Evolutionary conservation across 2,797 vertebrate species (phyloP), one percentile per base, ranked within the genome.

Genomic region (Euphonia xanthogaster): DNA sequence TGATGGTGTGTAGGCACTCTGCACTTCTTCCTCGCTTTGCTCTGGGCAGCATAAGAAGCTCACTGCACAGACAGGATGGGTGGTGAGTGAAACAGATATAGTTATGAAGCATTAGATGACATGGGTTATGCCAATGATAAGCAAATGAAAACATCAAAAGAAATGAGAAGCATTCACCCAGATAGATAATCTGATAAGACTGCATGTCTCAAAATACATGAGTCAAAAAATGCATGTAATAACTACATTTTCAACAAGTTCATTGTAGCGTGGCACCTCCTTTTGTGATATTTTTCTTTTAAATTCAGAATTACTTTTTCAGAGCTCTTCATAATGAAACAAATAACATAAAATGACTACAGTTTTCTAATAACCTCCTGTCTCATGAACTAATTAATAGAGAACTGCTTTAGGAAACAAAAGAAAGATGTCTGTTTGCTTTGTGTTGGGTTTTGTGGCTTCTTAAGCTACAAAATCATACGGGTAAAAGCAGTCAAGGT

Each of bases 1-100:
- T 99, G 99, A 99, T 99, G 91, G 99, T 99, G 98, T 99, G 99
- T 97, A 99, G 99, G 98, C 99, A 99, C 98, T 99, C 99, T 97
- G 99, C 99, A 99, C 99, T 99, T 98, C 99, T 99, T 97, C 99
- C 99, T 97, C 99, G 99, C 98, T 99, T 99, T 98, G 99, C 99
- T 98, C 99, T 99, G 98, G 99, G 99, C 98, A 99, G 98, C 98
- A 99, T 99, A 98, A 99, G 99, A 99, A 99, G 98, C 98, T 99
- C 99, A 98, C 99, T 99, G 98, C 97, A 98, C 98, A 98, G 98
- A 98, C 98, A 99, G 98, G 98, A 99, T 98, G 98, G 97, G 97
- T 98, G 98, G 98, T 97, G 97, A 97, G 98, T 98, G 98, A 98
- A 96, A 98, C 97, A 97, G 97, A 93, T 95, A 96, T 86, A 96